Conservation (phyloP, 2,113 vertebrate species). For the Gasterosteus aculeatus region DNA sequence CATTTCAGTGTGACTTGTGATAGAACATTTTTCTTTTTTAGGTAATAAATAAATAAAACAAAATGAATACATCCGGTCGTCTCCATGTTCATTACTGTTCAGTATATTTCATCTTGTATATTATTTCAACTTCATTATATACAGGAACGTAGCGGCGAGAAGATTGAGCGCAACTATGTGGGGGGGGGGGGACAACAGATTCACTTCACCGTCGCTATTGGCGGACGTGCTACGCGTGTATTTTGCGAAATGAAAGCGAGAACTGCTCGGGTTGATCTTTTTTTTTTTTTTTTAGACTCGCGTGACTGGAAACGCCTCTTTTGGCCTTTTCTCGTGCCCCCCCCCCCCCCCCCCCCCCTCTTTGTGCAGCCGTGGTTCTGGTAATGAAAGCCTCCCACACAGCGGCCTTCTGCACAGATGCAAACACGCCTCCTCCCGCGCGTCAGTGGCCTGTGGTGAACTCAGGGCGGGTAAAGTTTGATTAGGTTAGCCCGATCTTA, state of each 20-base stretch:
- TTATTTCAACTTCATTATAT: no score
- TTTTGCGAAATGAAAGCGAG: no score
- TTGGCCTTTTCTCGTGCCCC: conserved; percentile 22
- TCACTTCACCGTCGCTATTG: no score
- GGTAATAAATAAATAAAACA: conserved; percentile 86
- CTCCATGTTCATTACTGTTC: conserved; percentile 56
- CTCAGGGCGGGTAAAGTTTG: conserved; percentile 14
- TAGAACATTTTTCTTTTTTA: conserved; percentile 87
- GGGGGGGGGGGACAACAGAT: no score
- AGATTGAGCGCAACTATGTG: no score
- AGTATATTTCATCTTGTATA: background rate
- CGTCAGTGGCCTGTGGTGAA: conserved; percentile 27
- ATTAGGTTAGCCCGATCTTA: conserved; percentile 38
- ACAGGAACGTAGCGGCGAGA: no score
- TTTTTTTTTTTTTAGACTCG: no score
- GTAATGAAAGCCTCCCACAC: conserved; percentile 58
- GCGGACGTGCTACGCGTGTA: no score
- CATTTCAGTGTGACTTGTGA: conserved; percentile 91
- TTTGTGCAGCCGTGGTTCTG: conserved; percentile 34
- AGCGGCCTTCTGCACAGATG: conserved; percentile 46
- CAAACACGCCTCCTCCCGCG: conserved; percentile 22
- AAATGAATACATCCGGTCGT: conserved; percentile 69
- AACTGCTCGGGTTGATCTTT: no score
- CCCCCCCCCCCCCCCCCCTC: conserved; percentile 9
- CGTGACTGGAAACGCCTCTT: conserved; percentile 20